Conservation (phyloP, 2,113 vertebrate genomes). For the crab-eating macaque (Macaca fascicularis) region DNA sequence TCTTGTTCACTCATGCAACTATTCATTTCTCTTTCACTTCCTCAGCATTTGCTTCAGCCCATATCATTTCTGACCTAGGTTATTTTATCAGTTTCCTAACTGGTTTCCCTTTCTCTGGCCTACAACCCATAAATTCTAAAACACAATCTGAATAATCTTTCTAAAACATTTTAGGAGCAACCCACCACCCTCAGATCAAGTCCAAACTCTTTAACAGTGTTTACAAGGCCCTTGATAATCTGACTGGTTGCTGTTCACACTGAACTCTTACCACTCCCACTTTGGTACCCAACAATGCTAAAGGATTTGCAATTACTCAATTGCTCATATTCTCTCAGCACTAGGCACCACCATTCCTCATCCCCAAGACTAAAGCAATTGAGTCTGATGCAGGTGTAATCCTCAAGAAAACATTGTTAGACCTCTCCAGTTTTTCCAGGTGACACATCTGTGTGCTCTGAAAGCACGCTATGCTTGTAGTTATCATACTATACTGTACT, state of each 20-base stretch:
- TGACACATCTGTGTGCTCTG: not conserved
- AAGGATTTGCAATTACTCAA: not conserved
- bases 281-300: not conserved
- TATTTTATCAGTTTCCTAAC: not conserved
- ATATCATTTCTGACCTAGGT: not conserved
- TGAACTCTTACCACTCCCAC: not conserved
- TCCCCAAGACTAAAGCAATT: not conserved
- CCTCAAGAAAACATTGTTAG: not conserved
- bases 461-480: not conserved
- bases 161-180: not conserved
- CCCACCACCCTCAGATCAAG: not conserved
- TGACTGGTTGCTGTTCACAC: not conserved
- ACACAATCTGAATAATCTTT: not conserved
- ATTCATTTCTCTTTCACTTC: not conserved
- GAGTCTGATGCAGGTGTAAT: not conserved
- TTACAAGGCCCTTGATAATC: not conserved
- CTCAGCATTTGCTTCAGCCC: not conserved
- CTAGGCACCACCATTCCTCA: accelerated
- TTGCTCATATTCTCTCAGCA: not conserved
- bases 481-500: not conserved
- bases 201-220: not conserved
- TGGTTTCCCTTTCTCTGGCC: not conserved
- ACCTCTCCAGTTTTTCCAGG: not conserved
- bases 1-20: not conserved
- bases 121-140: not conserved